Evolutionary conservation across 1,140 invertebrate genomes (phyloP), one percentile per base, ranked within the genome.

Genomic region (Brachionus paranguensis): DNA sequence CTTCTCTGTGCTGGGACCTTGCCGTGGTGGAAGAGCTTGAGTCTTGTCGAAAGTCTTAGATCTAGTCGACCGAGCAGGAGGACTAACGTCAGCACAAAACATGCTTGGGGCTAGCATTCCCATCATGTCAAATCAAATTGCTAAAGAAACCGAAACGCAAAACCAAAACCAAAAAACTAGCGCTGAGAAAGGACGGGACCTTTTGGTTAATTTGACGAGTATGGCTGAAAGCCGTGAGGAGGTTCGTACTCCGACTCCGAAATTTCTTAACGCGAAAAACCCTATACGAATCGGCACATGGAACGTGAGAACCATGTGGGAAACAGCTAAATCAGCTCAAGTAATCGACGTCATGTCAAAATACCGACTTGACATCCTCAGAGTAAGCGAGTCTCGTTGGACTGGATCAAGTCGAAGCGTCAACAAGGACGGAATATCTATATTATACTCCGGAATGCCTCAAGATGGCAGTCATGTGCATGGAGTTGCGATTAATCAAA

Each of bases 81-180:
- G 24, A 24, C 24, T 24, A 24, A 24, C 24, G 24, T 24, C 24
- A 24, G 24, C 24, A 24, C 24, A 24, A 24, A 24, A 24, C 24
- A 24, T 24, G 24, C 24, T 24, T 24, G 24, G 24, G 24, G 24
- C 24, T 24, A 24, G 24, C 24, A 24, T 24, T 24, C 24, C 24
- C 24, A 24, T 24, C 24, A 24, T 24, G 24, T 24, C 24, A 1
- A 24, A 24, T 88, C 91, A 5, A 85, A 91, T 81, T 92, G 90
- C 83, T 86, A 88, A 84, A 85, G 24, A 24, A 24, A 24, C 24
- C 43, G 43, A 45, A 45, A 45, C 43, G 3, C 50, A 53, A 53
- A 53, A 53, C 8, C 50, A 53, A 53, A 53, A 53, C 8, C 50
- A 53, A 53, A 53, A 53, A 53, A 53, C 11, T 53, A 53, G 50